A percentile compares a stretch with the other conserved stretches of the same genome.
Conservation (phyloP, 2,888 invertebrate genomes). For the Diarsia dahlii region DNA sequence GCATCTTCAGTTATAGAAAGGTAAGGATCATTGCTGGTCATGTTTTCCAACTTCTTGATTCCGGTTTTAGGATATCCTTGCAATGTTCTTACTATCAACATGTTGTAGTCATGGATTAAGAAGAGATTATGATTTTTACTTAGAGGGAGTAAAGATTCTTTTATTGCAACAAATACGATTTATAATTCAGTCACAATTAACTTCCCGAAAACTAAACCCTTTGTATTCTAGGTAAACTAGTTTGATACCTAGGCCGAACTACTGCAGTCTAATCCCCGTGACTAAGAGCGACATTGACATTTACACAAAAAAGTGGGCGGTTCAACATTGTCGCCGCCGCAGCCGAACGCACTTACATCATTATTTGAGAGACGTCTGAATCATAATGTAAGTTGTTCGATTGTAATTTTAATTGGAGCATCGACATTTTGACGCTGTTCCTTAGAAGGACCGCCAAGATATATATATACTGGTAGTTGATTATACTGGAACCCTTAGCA, state of each 20-base stretch:
- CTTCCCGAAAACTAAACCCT: background rate
- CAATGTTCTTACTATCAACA: background rate
- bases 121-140: background rate
- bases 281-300: conserved; percentile 68
- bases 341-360: conserved; percentile 64
- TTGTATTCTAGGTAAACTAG: background rate
- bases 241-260: conserved; percentile 17
- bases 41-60: too few species aligned
- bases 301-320: conserved; percentile 60
- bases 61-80: background rate
- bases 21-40: background rate
- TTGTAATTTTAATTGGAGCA: conserved; percentile 37
- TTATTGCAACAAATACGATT: background rate
- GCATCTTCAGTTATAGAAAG: background rate
- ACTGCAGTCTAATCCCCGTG: conserved; percentile 39
- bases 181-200: background rate
- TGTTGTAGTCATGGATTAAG: background rate
- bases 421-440: background rate
- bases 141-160: background rate
- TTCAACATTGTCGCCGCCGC: conserved; percentile 36
- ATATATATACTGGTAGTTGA: too few species aligned
- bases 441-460: background rate
- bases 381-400: conserved; percentile 47
- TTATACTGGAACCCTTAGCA: background rate
- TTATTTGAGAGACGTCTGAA: conserved; percentile 60